A percentile compares a stretch with the other conserved stretches of the same genome.
Evolutionary conservation across 2,888 invertebrate genomes (phyloP).

Genomic region (Hofmannophila pseudospretella): DNA sequence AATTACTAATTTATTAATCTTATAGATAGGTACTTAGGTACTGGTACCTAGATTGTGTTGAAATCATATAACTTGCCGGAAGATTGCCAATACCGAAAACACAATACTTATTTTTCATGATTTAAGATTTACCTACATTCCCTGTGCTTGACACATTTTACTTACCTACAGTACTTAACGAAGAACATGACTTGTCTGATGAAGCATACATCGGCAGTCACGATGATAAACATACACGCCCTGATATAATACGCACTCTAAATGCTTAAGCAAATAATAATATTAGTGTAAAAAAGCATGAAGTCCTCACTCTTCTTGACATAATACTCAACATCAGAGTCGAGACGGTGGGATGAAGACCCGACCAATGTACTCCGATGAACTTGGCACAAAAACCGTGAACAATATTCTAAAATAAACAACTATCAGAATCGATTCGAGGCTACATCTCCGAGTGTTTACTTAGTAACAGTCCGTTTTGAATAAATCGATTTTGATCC

Average conservation of each 20-base stretch:
- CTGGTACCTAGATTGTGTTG: too few relatives aligned
- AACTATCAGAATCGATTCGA: constrained; percentile 63
- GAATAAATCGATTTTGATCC: constrained; percentile 62
- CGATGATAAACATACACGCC: constrained; percentile 20
- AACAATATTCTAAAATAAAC: constrained; percentile 66
- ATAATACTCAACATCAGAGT: constrained; percentile 51
- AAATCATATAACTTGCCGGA: too few relatives aligned
- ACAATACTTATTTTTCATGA: too few relatives aligned
- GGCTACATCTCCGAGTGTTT: constrained; percentile 64
- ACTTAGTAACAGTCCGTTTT: constrained; percentile 71
- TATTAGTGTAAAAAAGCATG: constrained; percentile 38
- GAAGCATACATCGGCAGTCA: constrained; percentile 9
- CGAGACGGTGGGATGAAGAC: constrained; percentile 19
- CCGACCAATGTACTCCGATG: constrained; percentile 53
- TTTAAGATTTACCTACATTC: too few relatives aligned
- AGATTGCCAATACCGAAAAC: too few relatives aligned
- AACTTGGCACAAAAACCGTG: constrained; percentile 61
- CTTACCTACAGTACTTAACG: too few relatives aligned
- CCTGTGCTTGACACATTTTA: too few relatives aligned
- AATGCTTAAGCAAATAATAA: constrained; percentile 26
- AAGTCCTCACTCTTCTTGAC: constrained; percentile 44
- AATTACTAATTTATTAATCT: too few relatives aligned
- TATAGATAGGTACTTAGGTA: too few relatives aligned
- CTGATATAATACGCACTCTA: constrained; percentile 15
- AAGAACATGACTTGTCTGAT: too few relatives aligned